A percentile compares a stretch with the other conserved stretches of the same genome.
Conservation (phyloP, 2,888 invertebrate genomes). For the Clistopyga incitator region DNA sequence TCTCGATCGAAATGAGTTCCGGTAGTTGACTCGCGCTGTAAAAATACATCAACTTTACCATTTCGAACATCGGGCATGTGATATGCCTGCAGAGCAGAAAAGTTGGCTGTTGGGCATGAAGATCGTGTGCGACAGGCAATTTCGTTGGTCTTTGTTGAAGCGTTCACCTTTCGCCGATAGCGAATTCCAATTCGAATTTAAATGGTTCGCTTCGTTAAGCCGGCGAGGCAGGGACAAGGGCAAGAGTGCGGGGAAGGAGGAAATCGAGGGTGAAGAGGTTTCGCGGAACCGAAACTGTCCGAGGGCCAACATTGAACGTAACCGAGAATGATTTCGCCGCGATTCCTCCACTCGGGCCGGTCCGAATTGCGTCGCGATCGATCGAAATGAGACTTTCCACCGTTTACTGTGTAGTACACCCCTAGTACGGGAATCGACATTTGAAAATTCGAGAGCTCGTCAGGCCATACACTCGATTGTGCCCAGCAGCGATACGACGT, state of each 20-base stretch:
- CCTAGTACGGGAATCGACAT: constrained; percentile 37
- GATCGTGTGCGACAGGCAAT: constrained; percentile 69
- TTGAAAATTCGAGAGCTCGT: constrained; percentile 45
- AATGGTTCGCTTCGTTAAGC: constrained; percentile 69
- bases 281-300: constrained; percentile 5
- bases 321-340: constrained; percentile 41
- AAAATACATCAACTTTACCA: constrained; percentile 25
- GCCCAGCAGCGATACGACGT: constrained; percentile 8
- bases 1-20: not conserved
- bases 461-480: constrained; percentile 14
- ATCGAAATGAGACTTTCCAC: constrained; percentile 23
- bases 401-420: constrained; percentile 32
- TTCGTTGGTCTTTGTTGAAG: constrained; percentile 69
- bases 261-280: constrained; percentile 39
- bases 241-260: constrained; percentile 16
- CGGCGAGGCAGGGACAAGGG: constrained; percentile 14
- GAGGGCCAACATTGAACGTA: constrained; percentile 27
- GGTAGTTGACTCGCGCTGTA: constrained; percentile 2
- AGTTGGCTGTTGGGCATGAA: constrained; percentile 46
- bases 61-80: constrained; percentile 56
- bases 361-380: constrained; percentile 12
- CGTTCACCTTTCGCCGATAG: constrained; percentile 61
- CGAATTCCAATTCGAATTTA: constrained; percentile 70
- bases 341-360: constrained; percentile 3
- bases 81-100: constrained; percentile 33